Conservation (phyloP, 2,797 vertebrate genomes). For the Acanthornis magna region DNA sequence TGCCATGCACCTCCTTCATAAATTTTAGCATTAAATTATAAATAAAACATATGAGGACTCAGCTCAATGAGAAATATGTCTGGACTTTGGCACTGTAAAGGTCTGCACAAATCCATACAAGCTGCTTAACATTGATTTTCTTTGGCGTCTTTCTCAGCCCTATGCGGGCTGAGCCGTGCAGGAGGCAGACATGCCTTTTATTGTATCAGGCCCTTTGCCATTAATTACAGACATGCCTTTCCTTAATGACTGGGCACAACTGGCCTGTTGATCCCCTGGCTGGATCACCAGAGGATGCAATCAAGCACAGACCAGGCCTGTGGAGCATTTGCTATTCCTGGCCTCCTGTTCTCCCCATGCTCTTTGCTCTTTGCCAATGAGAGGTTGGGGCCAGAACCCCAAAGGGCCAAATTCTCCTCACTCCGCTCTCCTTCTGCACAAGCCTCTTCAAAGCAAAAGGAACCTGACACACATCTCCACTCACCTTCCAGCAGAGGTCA, state of each 20-base stretch:
- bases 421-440: background rate
- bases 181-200: conserved; percentile 56
- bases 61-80: conserved; percentile 61
- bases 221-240: conserved; percentile 55
- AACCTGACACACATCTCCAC: background rate
- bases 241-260: conserved; percentile 42
- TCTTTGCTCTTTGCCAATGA: background rate
- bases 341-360: background rate
- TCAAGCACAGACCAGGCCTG: background rate
- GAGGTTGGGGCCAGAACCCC: background rate
- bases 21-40: conserved; percentile 65
- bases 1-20: conserved; percentile 43
- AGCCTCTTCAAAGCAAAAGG: background rate
- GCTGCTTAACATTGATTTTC: conserved; percentile 69
- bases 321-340: background rate
- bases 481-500: background rate
- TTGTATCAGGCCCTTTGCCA: conserved; percentile 50
- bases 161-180: background rate
- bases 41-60: conserved; percentile 60
- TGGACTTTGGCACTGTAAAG: conserved; percentile 59
- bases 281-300: conserved; percentile 15
- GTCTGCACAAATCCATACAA: conserved; percentile 62
- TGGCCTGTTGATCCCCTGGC: background rate
- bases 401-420: background rate
- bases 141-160: conserved; percentile 55